phyloP scores from a whole-genome alignment of 2,113 vertebrate genomes.

The Vidua macroura region DNA sequence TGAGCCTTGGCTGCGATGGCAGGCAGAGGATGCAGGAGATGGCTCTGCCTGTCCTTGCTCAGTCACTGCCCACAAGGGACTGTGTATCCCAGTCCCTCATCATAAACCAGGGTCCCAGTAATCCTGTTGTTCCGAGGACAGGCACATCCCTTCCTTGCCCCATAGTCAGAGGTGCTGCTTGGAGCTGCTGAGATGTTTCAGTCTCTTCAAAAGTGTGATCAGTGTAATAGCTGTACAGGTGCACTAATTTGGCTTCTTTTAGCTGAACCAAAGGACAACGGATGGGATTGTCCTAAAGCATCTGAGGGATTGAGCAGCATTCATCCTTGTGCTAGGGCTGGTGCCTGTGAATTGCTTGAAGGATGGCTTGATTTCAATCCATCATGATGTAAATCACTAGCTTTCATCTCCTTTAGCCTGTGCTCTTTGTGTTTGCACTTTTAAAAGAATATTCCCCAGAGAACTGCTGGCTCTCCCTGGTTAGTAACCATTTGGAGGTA shows the following conservation, averaged over 20 bases:
- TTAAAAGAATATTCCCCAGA: slow-evolving; percentile 16
- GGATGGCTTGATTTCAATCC: not conserved
- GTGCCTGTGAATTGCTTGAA: not conserved
- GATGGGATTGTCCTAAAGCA: slow-evolving; percentile 20
- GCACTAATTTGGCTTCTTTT: not conserved
- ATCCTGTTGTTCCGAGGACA: not conserved
- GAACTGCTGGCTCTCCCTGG: not conserved
- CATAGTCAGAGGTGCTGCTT: not conserved
- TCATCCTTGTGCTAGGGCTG: not conserved
- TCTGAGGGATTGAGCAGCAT: not conserved
- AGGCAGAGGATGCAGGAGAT: not conserved
- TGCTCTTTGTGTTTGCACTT: slow-evolving; percentile 36
- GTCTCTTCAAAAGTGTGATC: not conserved
- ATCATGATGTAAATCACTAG: not conserved
- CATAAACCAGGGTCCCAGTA: not conserved
- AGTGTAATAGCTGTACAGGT: not conserved
- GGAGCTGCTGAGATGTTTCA: not conserved
- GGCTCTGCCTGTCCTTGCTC: not conserved
- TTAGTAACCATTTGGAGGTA: slow-evolving; percentile 15
- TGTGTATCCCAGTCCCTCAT: not conserved
- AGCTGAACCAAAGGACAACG: not conserved
- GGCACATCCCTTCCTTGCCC: not conserved
- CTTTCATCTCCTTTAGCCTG: slow-evolving; percentile 12
- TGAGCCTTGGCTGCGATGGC: not conserved
- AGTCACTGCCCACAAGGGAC: not conserved